phyloP scores from a whole-genome alignment of 2,797 vertebrate genomes.

The Enteromius thamalakanensis region DNA sequence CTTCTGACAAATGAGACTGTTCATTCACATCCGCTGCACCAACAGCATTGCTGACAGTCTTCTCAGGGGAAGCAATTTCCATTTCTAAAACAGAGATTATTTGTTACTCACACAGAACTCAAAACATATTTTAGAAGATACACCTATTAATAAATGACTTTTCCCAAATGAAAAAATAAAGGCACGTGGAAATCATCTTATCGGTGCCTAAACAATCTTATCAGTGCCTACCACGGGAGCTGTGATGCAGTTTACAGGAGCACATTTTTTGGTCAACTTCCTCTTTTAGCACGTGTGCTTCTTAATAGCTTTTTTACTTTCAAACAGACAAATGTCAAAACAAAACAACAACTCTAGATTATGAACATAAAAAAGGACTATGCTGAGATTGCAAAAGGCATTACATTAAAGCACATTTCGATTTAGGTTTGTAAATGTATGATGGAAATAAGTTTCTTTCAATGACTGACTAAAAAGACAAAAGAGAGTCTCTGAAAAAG shows the following conservation, averaged over 20 bases:
- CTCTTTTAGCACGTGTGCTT: background rate
- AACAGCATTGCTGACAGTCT: conserved; percentile 36
- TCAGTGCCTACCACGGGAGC: background rate
- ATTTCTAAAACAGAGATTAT: conserved; percentile 40
- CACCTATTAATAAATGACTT: background rate
- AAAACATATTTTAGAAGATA: background rate
- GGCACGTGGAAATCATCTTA: background rate
- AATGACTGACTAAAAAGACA: background rate
- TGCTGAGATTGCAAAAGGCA: background rate
- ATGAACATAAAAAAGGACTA: background rate
- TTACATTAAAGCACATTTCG: background rate
- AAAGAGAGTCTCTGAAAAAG: background rate
- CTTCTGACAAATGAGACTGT: conserved; percentile 36
- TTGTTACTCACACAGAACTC: background rate
- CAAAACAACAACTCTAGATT: background rate
- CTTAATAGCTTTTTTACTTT: background rate
- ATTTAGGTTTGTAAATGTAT: background rate
- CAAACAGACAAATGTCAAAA: background rate
- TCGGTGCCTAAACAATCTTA: background rate
- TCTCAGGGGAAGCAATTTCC: conserved; percentile 48
- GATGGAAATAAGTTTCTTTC: background rate
- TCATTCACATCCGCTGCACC: conserved; percentile 17
- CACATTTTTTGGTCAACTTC: background rate
- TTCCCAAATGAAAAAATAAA: conserved; percentile 13
- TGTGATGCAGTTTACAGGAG: background rate